Evolutionary conservation across 2,888 invertebrate genomes (phyloP).

Genomic region (Campaea margaritaria): DNA sequence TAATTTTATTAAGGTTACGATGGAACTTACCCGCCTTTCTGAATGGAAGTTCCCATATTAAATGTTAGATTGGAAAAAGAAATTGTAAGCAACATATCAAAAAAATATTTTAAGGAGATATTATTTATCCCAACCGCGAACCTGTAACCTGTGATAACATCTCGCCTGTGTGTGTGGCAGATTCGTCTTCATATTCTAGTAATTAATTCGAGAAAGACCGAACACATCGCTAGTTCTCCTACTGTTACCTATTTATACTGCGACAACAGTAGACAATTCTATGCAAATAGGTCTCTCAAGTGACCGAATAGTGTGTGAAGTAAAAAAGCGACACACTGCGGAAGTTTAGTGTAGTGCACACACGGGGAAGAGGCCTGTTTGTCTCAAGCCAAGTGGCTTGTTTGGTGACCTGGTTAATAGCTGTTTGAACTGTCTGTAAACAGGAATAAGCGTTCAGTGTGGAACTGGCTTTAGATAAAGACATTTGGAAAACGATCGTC

Average conservation of each 20-base stretch:
- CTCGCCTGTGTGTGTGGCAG: too few species aligned
- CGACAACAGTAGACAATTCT: constrained; percentile 32
- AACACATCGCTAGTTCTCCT: neutral
- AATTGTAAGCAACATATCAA: too few species aligned
- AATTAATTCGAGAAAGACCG: neutral
- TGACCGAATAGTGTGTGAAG: constrained; percentile 26
- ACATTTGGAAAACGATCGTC: too few species aligned
- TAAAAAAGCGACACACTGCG: constrained; percentile 7
- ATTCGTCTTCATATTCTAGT: too few species aligned
- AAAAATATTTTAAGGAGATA: too few species aligned
- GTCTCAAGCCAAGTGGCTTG: neutral
- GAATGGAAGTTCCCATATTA: too few species aligned
- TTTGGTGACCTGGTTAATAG: constrained; percentile 4
- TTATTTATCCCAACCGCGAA: too few species aligned
- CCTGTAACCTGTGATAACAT: too few species aligned
- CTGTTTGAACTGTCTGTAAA: neutral
- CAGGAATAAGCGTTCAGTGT: neutral
- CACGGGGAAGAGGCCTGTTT: neutral
- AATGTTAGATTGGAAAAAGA: too few species aligned
- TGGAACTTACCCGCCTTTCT: too few species aligned
- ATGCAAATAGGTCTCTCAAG: constrained; percentile 34
- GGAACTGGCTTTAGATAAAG: neutral
- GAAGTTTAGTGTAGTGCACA: constrained; percentile 16
- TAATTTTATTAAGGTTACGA: too few species aligned
- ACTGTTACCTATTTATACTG: neutral